Base-by-base conservation (phyloP, 2,888 invertebrate genomes). In the Ommatoiulus sabulosus region DNA sequence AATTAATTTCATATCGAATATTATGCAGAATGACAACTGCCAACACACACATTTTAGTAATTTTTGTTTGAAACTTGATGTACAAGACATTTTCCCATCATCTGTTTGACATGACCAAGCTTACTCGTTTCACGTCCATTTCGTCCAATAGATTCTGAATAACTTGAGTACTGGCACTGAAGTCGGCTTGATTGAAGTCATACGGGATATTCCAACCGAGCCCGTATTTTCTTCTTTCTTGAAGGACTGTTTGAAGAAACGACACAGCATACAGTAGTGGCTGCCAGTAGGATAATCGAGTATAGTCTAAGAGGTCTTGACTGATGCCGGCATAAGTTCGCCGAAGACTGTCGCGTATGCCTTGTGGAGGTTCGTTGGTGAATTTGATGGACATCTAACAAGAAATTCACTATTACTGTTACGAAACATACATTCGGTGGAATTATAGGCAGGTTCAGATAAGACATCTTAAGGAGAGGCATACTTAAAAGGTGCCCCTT, bases 121-220 rank as follows among this genome's bases (percentile, higher is more conserved):
- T 89, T 90, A 94, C 94, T 92, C 97, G 97, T 92, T 98, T 98
- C 0, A 97, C 97, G 92, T 99, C 98, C 94, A 98, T 97, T 92
- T 98, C 98, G 92, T 99, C 99, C 89, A 99, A 93, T 93, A 99
- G 98, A 92, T 98, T 98, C 92, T 98, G 98, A 89, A 99, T 95
- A 92, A 99, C 99, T 92, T 98, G 98, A 0, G 98, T 97, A 90
- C 98, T 97, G 2, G 98, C 97, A 3, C 97, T 97, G 92, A 98
- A 98, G 92, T 99, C 99, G 0, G 98, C 97, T 93, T 98, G 98
- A 93, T 97, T 97, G 92, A 99, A 99, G 93, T 99, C 98, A 91
- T 99, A 99, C 0, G 98, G 97, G 90, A 98, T 94, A 92, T 99
- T 99, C 99, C 99, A 99, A 10, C 98, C 98, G 17, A 99, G 94